phyloP scores from a whole-genome alignment of 2,113 vertebrate species.

The Cebidichthys violaceus region DNA sequence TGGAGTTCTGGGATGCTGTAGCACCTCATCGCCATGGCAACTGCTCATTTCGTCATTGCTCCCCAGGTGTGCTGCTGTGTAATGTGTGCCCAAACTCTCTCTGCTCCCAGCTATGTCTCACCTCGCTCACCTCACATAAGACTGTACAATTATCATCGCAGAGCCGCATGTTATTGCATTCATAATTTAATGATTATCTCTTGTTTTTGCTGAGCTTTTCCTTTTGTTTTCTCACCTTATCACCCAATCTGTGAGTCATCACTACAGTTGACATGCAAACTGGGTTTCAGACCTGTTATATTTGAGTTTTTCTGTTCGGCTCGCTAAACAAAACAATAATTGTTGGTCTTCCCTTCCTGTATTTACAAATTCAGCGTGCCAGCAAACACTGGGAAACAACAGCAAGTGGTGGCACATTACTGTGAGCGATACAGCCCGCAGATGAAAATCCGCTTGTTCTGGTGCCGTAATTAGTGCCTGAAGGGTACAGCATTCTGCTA shows the following conservation, averaged over 20 bases:
- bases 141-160: constrained; percentile 11
- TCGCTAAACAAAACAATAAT: background rate
- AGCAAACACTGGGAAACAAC: constrained; percentile 40
- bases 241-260: background rate
- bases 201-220: constrained; percentile 1
- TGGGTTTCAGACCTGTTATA: constrained; percentile 2
- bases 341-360: background rate
- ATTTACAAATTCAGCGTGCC: constrained; percentile 42
- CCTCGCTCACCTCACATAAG: constrained; percentile 24
- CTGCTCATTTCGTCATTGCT: constrained; percentile 62
- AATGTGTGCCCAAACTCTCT: constrained; percentile 60
- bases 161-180: background rate
- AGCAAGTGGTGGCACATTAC: constrained; percentile 28
- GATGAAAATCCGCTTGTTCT: constrained; percentile 71
- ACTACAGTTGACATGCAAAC: background rate
- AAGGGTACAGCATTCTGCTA: constrained; percentile 68
- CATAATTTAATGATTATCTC: background rate
- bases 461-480: constrained; percentile 73
- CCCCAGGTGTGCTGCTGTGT: constrained; percentile 74
- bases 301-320: background rate
- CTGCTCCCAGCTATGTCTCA: constrained; percentile 36
- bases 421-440: constrained; percentile 33
- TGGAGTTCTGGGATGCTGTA: constrained; percentile 65
- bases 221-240: constrained; percentile 21
- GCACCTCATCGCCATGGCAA: constrained; percentile 78